Evolutionary conservation across 2,797 vertebrate genomes (phyloP).

Genomic region (Pangasius djambal): DNA sequence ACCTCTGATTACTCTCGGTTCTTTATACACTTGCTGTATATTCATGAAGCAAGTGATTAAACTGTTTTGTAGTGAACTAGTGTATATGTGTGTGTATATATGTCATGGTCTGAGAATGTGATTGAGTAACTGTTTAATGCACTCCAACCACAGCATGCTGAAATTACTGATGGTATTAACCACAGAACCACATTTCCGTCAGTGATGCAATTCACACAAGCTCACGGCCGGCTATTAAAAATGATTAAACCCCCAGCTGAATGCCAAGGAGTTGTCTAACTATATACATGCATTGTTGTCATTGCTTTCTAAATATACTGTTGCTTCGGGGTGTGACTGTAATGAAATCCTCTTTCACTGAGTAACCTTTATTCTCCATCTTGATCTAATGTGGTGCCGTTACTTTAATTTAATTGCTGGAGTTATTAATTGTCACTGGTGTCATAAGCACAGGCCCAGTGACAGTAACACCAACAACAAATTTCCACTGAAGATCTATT

Average conservation of each 20-base stretch:
- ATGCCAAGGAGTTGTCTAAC: too few species aligned
- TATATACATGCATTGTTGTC: not conserved
- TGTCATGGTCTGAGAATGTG: conserved; percentile 39
- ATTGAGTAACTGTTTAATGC: conserved; percentile 18
- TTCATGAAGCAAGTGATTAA: not conserved
- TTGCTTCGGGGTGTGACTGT: not conserved
- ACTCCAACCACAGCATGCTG: not conserved
- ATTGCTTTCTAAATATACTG: not conserved
- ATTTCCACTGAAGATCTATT: not conserved
- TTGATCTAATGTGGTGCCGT: not conserved
- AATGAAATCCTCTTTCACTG: not conserved
- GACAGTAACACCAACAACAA: not conserved
- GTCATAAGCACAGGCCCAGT: not conserved
- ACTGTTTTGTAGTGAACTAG: not conserved
- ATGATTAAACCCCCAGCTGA: not conserved
- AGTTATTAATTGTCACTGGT: not conserved
- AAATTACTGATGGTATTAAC: not conserved
- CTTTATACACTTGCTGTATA: too few species aligned
- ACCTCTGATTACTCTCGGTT: not conserved
- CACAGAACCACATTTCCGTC: not conserved
- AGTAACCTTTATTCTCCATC: not conserved
- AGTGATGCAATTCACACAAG: not conserved
- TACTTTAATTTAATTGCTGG: not conserved
- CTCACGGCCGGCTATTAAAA: not conserved
- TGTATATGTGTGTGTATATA: not conserved